phyloP scores from a whole-genome alignment of 2,113 vertebrate species.

The Tangachromis dhanisi region DNA sequence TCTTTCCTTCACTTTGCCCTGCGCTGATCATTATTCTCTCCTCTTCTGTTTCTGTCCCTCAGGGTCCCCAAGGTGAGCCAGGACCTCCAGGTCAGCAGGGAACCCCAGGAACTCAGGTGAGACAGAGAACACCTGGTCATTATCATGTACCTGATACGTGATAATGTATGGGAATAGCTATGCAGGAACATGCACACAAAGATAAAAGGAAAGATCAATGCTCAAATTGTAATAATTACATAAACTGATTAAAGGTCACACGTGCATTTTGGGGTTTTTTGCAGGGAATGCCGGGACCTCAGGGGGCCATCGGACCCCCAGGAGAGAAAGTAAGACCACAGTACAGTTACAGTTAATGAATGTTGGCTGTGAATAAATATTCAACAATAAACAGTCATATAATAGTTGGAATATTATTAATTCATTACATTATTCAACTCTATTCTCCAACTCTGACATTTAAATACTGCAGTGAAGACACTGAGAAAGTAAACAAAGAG shows the following conservation, averaged over 20 bases:
- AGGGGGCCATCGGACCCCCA: conserved; percentile 91
- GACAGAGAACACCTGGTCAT: neutral
- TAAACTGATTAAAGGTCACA: neutral
- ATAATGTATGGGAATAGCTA: neutral
- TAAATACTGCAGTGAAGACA: fast-evolving
- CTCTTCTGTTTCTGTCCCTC: neutral
- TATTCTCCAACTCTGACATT: neutral
- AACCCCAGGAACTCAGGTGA: conserved; percentile 87
- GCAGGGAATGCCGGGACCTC: conserved; percentile 93
- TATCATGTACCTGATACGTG: fast-evolving
- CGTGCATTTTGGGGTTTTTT: neutral
- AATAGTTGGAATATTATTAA: neutral
- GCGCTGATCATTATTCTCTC: neutral
- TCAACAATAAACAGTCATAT: fast-evolving
- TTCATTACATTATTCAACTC: fast-evolving
- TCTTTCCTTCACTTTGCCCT: neutral
- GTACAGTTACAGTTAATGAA: neutral
- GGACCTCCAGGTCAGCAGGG: conserved; percentile 91
- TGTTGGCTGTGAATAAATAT: fast-evolving
- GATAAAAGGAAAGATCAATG: fast-evolving
- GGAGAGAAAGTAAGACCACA: conserved; percentile 85
- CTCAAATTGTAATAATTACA: neutral
- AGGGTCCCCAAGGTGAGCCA: conserved; percentile 93
- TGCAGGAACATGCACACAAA: neutral
- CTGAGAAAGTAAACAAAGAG: fast-evolving